Evolutionary conservation across 2,113 vertebrate genomes (phyloP), one percentile per base, ranked within the genome.

Genomic region (Melanotaenia duboulayi): DNA sequence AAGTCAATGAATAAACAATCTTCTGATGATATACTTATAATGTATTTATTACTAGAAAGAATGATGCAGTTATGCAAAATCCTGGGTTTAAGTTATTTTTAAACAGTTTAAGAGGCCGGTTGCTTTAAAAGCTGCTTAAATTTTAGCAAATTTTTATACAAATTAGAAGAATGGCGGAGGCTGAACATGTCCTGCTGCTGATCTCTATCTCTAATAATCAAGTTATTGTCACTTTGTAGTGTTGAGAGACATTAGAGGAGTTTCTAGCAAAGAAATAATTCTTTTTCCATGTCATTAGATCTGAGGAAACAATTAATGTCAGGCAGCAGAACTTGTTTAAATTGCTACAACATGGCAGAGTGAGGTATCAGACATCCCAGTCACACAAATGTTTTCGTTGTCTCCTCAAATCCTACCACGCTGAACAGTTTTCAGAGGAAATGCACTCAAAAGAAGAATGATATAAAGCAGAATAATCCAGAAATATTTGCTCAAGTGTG

Each of bases 351-450:
- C 55, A 74, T 42, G 63, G 22, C 24, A 23, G 7, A 46, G 7
- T 12, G 20, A 76, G 11, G 22, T 28, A 73, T 51, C 55, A 22
- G 7, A 66, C 25, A 25, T 50, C 19, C 7, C 24, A 42, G 3
- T 69, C 24, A 68, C 51, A 67, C 48, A 59, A 32, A 71, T 66
- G 4, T 12, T n/a, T 57, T 44, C 37, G 63, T 62, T 75, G 19
- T 66, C 19, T 56, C 44, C 65, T 61, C 4, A 61, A 13, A 49
- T 25, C 23, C 2, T 1, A 11, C 13, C 6, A 20, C 46, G n/a
- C 23, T 17, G 1, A 63, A 54, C 37, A 24, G 58, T 48, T 65
- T 11, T 42, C 32, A n/a, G 6, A 62, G 20, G 32, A 65, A 46
- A 39, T 0, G 0, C 32, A 32, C 19, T 23, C 16, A n/a, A 66